Conservation (phyloP, 2,888 invertebrate species). For the Orchesella flavescens region DNA sequence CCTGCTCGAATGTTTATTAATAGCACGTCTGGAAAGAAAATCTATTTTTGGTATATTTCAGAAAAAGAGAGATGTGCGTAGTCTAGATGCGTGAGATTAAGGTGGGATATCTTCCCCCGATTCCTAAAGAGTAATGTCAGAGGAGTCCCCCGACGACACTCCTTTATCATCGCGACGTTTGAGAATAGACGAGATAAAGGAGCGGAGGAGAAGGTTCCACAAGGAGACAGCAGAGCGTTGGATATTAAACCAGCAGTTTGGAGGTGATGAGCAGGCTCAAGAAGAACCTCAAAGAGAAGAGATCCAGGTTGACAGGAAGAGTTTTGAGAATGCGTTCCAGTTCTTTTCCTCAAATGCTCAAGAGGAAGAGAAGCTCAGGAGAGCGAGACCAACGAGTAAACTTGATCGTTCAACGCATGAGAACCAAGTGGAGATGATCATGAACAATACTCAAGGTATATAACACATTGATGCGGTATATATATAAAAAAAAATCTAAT, state of each 20-base stretch:
- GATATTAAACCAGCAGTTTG: slow-evolving; percentile 54
- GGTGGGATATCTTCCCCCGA: neutral
- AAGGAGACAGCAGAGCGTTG: slow-evolving; percentile 55
- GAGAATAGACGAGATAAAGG: slow-evolving; percentile 51
- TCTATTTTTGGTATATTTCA: no score
- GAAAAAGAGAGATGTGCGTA: neutral
- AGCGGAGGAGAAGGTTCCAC: slow-evolving; percentile 44
- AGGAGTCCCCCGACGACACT: no score
- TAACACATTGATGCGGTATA: no score
- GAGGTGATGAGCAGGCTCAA: neutral
- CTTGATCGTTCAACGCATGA: no score
- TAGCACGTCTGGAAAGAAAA: no score
- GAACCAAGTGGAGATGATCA: no score
- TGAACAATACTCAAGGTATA: no score
- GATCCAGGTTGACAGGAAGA: slow-evolving; percentile 2
- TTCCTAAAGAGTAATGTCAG: neutral
- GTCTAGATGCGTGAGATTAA: neutral
- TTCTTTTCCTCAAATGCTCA: slow-evolving; percentile 30
- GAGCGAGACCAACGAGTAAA: no score
- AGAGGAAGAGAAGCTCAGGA: neutral
- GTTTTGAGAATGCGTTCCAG: slow-evolving; percentile 52
- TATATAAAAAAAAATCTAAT: no score
- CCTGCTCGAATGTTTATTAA: no score
- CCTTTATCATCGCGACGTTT: neutral
- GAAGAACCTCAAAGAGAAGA: neutral